These are phyloP conservation scores for Florisuga fusca DNA, from an alignment of 2,797 vertebrate species.

Conservation along the genomic window DNA sequence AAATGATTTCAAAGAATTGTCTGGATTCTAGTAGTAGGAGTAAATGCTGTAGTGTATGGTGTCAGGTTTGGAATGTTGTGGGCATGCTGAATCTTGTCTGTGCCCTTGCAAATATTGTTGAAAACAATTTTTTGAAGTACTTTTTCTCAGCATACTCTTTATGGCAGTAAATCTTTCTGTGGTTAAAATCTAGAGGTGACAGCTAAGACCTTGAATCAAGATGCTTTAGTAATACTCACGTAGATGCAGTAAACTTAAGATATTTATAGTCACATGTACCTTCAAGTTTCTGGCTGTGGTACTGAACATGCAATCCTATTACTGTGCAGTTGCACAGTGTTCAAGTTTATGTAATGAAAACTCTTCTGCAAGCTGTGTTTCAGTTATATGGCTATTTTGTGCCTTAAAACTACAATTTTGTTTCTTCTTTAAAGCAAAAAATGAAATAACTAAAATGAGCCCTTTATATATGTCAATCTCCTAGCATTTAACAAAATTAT, in stretches of 20 bases:
- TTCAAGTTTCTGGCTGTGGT: not conserved
- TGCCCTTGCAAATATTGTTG: not conserved
- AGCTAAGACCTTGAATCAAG: not conserved
- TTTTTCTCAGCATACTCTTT: not conserved
- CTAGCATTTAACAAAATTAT: not conserved
- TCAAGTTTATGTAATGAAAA: not conserved
- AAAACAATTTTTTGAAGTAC: not conserved
- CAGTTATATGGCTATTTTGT: not conserved
- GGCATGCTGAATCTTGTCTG: not conserved
- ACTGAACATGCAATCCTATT: not conserved
- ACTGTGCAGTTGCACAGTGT: not conserved
- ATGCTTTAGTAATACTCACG: not conserved
- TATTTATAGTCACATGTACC: not conserved
- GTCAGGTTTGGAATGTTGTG: not conserved
- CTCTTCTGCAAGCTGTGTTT: not conserved
- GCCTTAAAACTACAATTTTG: not conserved
- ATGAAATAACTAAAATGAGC: not conserved
- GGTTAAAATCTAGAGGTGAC: not conserved
- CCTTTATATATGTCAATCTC: not conserved
- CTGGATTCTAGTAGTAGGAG: not conserved
- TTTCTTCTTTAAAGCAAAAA: not conserved
- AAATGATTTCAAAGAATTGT: not conserved
- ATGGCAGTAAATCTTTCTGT: not conserved
- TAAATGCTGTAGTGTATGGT: not conserved
- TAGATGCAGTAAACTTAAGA: not conserved